Evolutionary conservation across 1,140 invertebrate genomes (phyloP).

Genomic region (Choristoneura fumiferana): DNA sequence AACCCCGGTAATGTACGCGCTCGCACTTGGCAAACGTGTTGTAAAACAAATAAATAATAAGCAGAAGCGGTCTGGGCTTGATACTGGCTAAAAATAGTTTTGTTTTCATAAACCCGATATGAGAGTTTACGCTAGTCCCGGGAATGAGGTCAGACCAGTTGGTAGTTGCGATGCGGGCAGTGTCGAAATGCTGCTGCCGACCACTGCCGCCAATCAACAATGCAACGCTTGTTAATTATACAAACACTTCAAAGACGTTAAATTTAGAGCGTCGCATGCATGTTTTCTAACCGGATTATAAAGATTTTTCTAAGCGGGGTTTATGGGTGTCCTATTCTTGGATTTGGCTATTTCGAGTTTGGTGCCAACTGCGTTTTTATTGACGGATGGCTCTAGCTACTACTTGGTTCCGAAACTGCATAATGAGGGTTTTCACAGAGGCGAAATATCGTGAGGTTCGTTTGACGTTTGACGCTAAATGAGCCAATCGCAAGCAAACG

Average conservation of each 20-base stretch:
- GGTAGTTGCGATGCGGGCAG: constrained; percentile 51
- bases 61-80: constrained; percentile 57
- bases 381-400: neutral
- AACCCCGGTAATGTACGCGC: constrained; percentile 46
- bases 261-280: constrained; percentile 16
- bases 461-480: too few species aligned
- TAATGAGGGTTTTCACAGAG: too few species aligned
- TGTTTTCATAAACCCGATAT: constrained; percentile 74
- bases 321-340: constrained; percentile 14
- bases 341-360: constrained; percentile 12
- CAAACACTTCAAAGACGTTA: constrained; percentile 17
- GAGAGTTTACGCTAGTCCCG: constrained; percentile 69
- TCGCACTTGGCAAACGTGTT: constrained; percentile 63
- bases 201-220: constrained; percentile 48
- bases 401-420: too few species aligned
- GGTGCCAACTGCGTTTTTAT: constrained; percentile 17
- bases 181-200: constrained; percentile 28
- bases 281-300: constrained; percentile 10
- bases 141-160: constrained; percentile 73
- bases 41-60: constrained; percentile 70
- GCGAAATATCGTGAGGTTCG: too few species aligned
- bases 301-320: constrained; percentile 6
- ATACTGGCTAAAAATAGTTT: constrained; percentile 67
- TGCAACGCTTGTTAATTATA: constrained; percentile 23
- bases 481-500: too few species aligned